Percentiles rank a stretch among this genome's conserved stretches.
Evolutionary conservation across 1,140 invertebrate species (phyloP).

Genomic region (Lethocerus indicus): DNA sequence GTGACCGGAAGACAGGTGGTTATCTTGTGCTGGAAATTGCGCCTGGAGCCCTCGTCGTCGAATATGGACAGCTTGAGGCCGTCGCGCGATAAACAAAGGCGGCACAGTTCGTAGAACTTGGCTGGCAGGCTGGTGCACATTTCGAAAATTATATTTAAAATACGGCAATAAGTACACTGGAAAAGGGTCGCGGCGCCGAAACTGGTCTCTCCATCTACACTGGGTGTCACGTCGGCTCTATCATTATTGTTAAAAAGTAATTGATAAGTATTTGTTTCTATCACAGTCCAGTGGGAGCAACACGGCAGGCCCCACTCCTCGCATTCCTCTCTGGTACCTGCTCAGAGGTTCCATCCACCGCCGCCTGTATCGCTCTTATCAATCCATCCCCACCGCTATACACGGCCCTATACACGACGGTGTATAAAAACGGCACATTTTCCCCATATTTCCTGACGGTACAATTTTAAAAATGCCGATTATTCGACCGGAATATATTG

Average conservation of each 20-base stretch:
- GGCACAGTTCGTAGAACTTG: conserved; percentile 50
- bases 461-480: no score
- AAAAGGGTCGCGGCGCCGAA: neutral
- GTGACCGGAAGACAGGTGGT: conserved; percentile 8
- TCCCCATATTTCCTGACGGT: no score
- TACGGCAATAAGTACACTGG: neutral
- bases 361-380: no score
- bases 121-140: conserved; percentile 49
- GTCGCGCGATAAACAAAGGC: conserved; percentile 44
- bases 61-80: conserved; percentile 46
- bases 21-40: conserved; percentile 43
- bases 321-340: neutral
- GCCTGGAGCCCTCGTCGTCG: conserved; percentile 39
- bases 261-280: conserved; percentile 8
- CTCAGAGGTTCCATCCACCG: no score
- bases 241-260: neutral
- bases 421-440: no score
- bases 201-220: conserved; percentile 1
- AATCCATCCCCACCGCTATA: no score
- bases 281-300: conserved; percentile 6
- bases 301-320: conserved; percentile 5
- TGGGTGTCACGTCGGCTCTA: neutral
- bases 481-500: no score
- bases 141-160: conserved; percentile 2
- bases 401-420: no score